These are phyloP conservation scores for Polypterus bichir DNA, from an alignment of 2,113 vertebrate genomes.

Conservation along the genomic window DNA sequence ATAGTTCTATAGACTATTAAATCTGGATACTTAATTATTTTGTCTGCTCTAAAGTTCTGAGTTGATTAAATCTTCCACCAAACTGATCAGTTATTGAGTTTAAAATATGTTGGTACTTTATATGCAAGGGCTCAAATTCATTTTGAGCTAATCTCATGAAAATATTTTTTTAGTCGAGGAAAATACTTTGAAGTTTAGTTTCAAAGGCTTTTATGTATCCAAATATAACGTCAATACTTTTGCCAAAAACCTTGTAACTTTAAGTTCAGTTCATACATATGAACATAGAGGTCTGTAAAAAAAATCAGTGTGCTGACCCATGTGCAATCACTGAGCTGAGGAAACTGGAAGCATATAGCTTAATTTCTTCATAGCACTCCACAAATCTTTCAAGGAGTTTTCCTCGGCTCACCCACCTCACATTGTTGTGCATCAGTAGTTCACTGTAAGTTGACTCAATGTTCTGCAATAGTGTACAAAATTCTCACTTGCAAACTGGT, in stretches of 20 bases:
- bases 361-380: constrained; percentile 12
- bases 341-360: constrained; percentile 11
- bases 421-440: constrained; percentile 6
- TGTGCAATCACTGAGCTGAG: constrained; percentile 10
- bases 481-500: constrained; percentile 2
- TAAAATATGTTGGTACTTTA: constrained; percentile 13
- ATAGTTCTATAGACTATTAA: too few relatives aligned
- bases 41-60: constrained; percentile 1
- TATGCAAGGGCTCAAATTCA: constrained; percentile 5
- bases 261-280: not conserved
- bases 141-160: constrained; percentile 7
- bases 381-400: constrained; percentile 11
- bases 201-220: constrained; percentile 19
- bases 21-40: too few relatives aligned
- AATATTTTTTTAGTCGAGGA: constrained; percentile 5
- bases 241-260: too few relatives aligned
- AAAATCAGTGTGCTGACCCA: constrained; percentile 15
- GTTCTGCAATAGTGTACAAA: constrained; percentile 2
- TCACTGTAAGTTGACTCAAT: not conserved
- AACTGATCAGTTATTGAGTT: constrained; percentile 4
- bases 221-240: constrained; percentile 6
- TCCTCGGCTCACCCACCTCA: constrained; percentile 3
- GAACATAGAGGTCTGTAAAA: constrained; percentile 7
- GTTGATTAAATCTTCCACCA: constrained; percentile 4
- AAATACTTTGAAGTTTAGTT: constrained; percentile 11